Evolutionary conservation across 2,113 vertebrate species (phyloP), one percentile per base, ranked within the genome.

Genomic region (Bubo bubo): DNA sequence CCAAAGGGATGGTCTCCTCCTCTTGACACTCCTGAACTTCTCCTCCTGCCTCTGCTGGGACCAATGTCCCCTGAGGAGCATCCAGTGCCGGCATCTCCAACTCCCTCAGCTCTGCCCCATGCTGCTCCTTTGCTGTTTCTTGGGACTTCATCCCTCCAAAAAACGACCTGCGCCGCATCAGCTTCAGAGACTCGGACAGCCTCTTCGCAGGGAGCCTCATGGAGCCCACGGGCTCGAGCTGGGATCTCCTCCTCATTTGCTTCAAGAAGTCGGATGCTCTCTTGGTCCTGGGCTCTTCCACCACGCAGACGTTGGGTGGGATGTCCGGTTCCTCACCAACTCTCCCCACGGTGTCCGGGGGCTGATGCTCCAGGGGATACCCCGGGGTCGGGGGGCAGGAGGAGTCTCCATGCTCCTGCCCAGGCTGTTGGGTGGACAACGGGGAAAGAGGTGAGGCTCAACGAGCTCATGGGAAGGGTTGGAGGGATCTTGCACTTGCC

Each of bases 311-410:
- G 0, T 15, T 13, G 0, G 49, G 6, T 13, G 35, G 49, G 60
- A 23, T 10, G 4, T 32, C 12, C 4, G 1, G 30, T 35, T 56
- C 66, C 74, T 60, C 12, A 0, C 8, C 1, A 2, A 2, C 34
- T 17, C 14, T 35, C 30, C 35, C 67, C 0, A 1, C 6, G 0
- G 12, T 2, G 0, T 4, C 39, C 0, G 0, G 27, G 30, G 41
- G 43, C 13, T 45, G 74, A 24, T 45, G 55, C 21, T 86, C 72
- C 43, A 9, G 59, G 28, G 26, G 8, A 10, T 3, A 4, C 10
- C 14, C 14, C 3, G 32, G 47, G 5, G 6, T 24, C 2, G 5
- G n/a, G 27, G 18, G 41, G 20, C 74, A 77, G 62, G 75, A 50
- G 50, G 86, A 74, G 9, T 17, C 64, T 24, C 56, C 37, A 3